phyloP scores from a whole-genome alignment of 2,888 invertebrate genomes.

The Heliothis peltigera region DNA sequence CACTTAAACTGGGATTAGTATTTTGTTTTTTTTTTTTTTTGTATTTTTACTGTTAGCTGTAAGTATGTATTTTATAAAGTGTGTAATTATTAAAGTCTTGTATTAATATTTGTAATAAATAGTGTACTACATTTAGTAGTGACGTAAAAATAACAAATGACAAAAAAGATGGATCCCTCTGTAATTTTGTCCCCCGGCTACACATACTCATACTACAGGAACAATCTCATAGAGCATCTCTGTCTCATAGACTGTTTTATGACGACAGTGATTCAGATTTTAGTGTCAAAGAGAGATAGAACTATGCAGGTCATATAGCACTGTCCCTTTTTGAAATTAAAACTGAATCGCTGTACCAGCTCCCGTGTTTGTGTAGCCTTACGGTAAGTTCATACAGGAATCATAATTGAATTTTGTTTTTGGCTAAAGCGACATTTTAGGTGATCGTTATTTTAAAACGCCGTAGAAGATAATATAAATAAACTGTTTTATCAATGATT shows the following conservation, averaged over 20 bases:
- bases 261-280: background rate
- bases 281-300: background rate
- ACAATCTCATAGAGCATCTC: background rate
- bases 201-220: background rate
- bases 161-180: background rate
- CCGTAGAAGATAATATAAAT: background rate
- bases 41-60: conserved; percentile 35
- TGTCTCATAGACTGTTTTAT: background rate
- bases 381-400: too few relatives aligned
- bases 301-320: background rate
- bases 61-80: conserved; percentile 39
- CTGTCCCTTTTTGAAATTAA: background rate
- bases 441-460: background rate
- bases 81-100: conserved; percentile 23
- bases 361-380: too few relatives aligned
- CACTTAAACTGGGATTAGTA: conserved; percentile 41
- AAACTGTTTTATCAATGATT: background rate
- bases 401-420: background rate
- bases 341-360: too few relatives aligned
- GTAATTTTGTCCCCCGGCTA: background rate
- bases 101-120: conserved; percentile 24
- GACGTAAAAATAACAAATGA: background rate
- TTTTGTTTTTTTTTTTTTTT: conserved; percentile 34
- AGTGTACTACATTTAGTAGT: background rate
- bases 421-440: background rate